These are phyloP conservation scores for Aeoliscus strigatus DNA, from an alignment of 2,797 vertebrate species.

Conservation along the genomic window DNA sequence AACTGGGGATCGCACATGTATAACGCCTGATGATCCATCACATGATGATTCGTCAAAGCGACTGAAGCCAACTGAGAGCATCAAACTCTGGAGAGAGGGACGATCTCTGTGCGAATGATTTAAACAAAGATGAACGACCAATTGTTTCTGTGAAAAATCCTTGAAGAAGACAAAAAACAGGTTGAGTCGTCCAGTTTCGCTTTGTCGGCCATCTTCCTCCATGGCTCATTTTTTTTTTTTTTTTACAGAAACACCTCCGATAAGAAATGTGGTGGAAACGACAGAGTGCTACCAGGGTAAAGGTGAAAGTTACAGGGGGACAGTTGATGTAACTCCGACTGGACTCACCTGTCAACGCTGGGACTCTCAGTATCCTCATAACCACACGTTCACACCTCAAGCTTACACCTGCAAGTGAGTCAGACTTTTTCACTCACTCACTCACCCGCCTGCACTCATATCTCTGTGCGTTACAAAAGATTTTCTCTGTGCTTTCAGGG, in stretches of 20 bases:
- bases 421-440: slow-evolving; percentile 19
- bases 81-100: too few relatives aligned
- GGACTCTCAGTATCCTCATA: slow-evolving; percentile 92
- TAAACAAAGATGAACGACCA: too few relatives aligned
- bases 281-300: slow-evolving; percentile 79
- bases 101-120: too few relatives aligned
- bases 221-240: neutral
- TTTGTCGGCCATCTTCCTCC: too few relatives aligned
- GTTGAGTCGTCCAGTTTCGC: too few relatives aligned
- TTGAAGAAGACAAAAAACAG: too few relatives aligned
- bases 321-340: slow-evolving; percentile 76
- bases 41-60: too few relatives aligned
- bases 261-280: slow-evolving; percentile 71
- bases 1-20: too few relatives aligned
- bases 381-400: slow-evolving; percentile 86
- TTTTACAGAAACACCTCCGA: slow-evolving; percentile 42
- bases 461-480: slow-evolving; percentile 13
- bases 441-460: slow-evolving; percentile 24
- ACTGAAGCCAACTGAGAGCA: too few relatives aligned
- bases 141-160: too few relatives aligned
- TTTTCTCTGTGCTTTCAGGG: slow-evolving; percentile 71
- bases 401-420: slow-evolving; percentile 98
- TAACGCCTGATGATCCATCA: too few relatives aligned
- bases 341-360: slow-evolving; percentile 89
- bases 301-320: slow-evolving; percentile 88